Evolutionary conservation across 2,888 invertebrate species (phyloP).

Genomic region (Nemotelus nigrinus): DNA sequence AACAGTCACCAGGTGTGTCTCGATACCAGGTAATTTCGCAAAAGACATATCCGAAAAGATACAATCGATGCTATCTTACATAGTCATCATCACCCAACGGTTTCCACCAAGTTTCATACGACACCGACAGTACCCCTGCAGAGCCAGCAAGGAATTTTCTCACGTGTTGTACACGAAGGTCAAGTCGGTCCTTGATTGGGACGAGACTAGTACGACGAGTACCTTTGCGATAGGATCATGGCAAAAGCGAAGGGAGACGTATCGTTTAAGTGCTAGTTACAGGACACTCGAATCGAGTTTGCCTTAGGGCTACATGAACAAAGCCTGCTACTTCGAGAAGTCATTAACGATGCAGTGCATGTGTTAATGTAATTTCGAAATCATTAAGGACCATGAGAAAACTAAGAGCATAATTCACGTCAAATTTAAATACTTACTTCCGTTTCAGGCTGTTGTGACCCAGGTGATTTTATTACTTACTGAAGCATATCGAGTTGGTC

Average conservation of each 20-base stretch:
- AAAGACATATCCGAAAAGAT: background rate
- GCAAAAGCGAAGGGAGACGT: background rate
- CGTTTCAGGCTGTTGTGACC: no score
- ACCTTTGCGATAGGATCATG: constrained; percentile 23
- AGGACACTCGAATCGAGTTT: constrained; percentile 11
- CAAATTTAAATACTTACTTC: no score
- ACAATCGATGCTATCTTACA: constrained; percentile 9
- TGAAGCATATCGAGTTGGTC: no score
- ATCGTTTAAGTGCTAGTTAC: constrained; percentile 21
- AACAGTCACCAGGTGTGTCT: constrained; percentile 26
- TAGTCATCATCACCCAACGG: constrained; percentile 19
- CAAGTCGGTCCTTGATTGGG: constrained; percentile 36
- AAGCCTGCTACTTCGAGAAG: background rate
- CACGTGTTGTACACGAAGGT: constrained; percentile 43
- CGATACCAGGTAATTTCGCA: constrained; percentile 23
- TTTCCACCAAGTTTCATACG: constrained; percentile 11
- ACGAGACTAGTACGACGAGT: constrained; percentile 21
- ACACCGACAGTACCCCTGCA: constrained; percentile 24
- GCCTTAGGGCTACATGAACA: background rate
- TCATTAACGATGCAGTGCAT: constrained; percentile 3
- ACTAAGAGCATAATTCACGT: no score
- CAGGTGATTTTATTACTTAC: no score
- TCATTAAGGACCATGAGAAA: no score
- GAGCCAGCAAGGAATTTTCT: constrained; percentile 30
- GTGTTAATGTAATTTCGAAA: background rate